A percentile compares a stretch with the other conserved stretches of the same genome.
phyloP scores from a whole-genome alignment of 2,797 vertebrate genomes.

The Gambusia yucatana region DNA sequence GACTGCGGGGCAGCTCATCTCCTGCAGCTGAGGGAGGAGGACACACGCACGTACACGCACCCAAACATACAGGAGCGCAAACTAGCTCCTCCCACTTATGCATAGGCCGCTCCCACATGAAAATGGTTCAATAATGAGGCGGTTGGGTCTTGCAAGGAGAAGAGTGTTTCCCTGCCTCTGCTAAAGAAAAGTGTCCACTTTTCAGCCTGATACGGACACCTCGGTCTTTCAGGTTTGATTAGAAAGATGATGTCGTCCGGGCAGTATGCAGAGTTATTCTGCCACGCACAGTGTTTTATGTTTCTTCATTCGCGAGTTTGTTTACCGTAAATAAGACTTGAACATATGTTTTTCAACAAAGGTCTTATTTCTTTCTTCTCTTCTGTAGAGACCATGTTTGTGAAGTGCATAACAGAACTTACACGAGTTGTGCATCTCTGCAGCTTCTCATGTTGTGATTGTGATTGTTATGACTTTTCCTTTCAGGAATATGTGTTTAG shows the following conservation, averaged over 20 bases:
- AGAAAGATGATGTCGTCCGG: neutral
- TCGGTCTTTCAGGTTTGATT: neutral
- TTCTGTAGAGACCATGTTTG: neutral
- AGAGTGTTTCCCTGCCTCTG: neutral
- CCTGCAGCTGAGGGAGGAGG: constrained; percentile 59
- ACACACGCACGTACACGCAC: constrained; percentile 6
- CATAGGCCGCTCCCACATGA: constrained; percentile 56
- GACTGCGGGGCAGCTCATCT: constrained; percentile 72
- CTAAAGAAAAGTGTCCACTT: neutral
- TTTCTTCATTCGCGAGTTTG: neutral
- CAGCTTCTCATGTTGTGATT: neutral
- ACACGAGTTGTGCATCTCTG: neutral
- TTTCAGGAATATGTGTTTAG: neutral
- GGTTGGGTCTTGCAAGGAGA: constrained; percentile 55
- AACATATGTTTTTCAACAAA: neutral
- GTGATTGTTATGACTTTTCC: neutral
- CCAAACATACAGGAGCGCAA: constrained; percentile 30
- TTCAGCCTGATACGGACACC: neutral
- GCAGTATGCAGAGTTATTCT: neutral
- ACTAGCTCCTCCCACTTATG: constrained; percentile 58
- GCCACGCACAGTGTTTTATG: neutral
- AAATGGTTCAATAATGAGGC: constrained; percentile 64
- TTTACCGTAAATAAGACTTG: neutral
- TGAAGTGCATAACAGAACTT: neutral
- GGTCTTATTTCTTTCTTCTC: neutral